phyloP scores from a whole-genome alignment of 2,113 vertebrate genomes.

The Elanus axillaris region DNA sequence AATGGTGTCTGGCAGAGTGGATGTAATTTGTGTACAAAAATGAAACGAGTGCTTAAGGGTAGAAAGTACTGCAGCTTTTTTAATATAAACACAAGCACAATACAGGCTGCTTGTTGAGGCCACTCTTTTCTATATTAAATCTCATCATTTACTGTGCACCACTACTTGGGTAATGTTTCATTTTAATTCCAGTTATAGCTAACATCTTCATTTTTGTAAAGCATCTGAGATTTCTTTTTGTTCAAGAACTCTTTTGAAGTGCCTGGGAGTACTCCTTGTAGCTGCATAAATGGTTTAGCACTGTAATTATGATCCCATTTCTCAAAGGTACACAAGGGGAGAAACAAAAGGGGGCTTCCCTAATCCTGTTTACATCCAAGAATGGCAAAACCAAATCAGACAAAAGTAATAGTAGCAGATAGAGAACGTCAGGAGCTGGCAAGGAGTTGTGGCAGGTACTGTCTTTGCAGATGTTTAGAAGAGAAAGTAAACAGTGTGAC shows the following conservation, averaged over 20 bases:
- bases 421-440: conserved; percentile 2
- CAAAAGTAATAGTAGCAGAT: neutral
- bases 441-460: conserved; percentile 24
- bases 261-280: neutral
- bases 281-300: conserved; percentile 37
- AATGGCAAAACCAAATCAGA: conserved; percentile 28
- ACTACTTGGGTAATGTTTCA: conserved; percentile 22
- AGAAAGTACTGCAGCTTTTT: neutral
- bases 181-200: neutral
- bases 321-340: conserved; percentile 22
- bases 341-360: conserved; percentile 39
- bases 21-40: conserved; percentile 39
- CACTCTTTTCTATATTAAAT: neutral
- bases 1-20: conserved; percentile 56
- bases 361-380: conserved; percentile 23
- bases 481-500: neutral
- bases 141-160: neutral
- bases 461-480: conserved; percentile 24
- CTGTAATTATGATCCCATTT: conserved; percentile 50
- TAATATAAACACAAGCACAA: neutral
- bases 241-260: conserved; percentile 47
- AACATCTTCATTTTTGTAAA: conserved; percentile 4
- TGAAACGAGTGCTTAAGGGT: neutral
- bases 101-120: neutral
- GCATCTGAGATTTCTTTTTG: conserved; percentile 9